A percentile compares a stretch with the other conserved stretches of the same genome.
Evolutionary conservation across 2,888 invertebrate species (phyloP).

Genomic region (Girardia tigrina): DNA sequence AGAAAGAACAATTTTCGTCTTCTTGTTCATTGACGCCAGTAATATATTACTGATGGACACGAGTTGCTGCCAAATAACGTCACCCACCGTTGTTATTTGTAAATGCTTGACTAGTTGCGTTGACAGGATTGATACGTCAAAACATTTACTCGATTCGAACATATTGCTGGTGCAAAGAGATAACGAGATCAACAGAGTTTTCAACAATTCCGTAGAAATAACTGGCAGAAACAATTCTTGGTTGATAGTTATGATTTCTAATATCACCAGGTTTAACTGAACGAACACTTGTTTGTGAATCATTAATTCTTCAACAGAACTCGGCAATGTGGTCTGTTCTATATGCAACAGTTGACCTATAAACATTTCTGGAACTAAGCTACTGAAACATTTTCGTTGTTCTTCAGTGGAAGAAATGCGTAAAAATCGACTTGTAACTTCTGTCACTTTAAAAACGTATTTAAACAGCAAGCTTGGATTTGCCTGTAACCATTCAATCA

Average conservation of each 20-base stretch:
- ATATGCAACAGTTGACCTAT: neutral
- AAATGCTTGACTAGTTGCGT: neutral
- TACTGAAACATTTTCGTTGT: slow-evolving; percentile 5
- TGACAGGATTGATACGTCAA: neutral
- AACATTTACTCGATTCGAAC: neutral
- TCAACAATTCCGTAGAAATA: neutral
- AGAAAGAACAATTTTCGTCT: neutral
- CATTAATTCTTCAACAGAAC: neutral
- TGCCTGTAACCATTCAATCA: neutral
- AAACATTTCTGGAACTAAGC: neutral
- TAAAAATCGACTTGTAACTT: slow-evolving; percentile 4
- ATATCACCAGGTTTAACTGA: neutral
- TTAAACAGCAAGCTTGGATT: neutral
- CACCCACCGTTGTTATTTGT: neutral
- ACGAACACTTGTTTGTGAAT: neutral
- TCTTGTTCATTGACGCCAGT: neutral
- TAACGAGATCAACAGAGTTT: neutral
- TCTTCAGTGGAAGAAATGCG: neutral
- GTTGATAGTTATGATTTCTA: neutral
- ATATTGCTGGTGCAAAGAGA: neutral
- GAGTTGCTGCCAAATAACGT: neutral
- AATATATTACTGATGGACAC: neutral
- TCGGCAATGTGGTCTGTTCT: neutral
- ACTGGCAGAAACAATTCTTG: neutral
- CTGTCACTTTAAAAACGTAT: neutral